Evolutionary conservation across 53 echinoderm and acorn worm genomes (phyloP).

Genomic region (Actinopyga echinites): DNA sequence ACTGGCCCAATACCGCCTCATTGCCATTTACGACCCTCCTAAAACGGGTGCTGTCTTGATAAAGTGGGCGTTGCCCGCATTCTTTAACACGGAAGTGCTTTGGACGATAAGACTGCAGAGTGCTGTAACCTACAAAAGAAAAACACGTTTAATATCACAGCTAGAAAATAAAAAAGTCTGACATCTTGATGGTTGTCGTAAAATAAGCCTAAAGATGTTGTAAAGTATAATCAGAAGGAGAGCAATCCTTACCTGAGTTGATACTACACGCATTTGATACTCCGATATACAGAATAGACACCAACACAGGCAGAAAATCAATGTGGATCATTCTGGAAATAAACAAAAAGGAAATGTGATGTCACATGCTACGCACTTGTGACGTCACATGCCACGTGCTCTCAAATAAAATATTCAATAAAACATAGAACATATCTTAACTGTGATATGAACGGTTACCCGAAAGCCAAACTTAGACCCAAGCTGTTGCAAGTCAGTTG

Average conservation of each 20-base stretch:
- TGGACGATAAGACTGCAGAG: neutral
- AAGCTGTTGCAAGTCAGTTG: too few relatives aligned
- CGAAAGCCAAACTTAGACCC: too few relatives aligned
- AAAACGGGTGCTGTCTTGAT: neutral
- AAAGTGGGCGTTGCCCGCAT: constrained; percentile 22
- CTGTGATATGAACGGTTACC: too few relatives aligned
- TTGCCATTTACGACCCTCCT: constrained; percentile 59
- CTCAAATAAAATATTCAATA: too few relatives aligned
- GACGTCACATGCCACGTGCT: too few relatives aligned
- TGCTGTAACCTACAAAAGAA: neutral
- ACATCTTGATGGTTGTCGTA: too few relatives aligned
- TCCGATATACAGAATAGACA: neutral
- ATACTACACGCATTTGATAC: neutral
- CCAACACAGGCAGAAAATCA: neutral
- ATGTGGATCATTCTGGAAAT: neutral
- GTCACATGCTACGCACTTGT: too few relatives aligned
- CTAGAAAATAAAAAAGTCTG: too few relatives aligned
- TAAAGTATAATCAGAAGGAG: too few relatives aligned
- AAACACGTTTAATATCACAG: neutral
- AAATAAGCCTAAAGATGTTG: too few relatives aligned
- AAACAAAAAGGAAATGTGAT: neutral
- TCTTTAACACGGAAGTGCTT: constrained; percentile 16
- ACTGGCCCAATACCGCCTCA: constrained; percentile 53
- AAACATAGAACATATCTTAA: too few relatives aligned
- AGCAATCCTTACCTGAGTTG: neutral